These are phyloP conservation scores for Cerastis rubricosa DNA, from an alignment of 2,888 invertebrate species.

Conservation along the genomic window DNA sequence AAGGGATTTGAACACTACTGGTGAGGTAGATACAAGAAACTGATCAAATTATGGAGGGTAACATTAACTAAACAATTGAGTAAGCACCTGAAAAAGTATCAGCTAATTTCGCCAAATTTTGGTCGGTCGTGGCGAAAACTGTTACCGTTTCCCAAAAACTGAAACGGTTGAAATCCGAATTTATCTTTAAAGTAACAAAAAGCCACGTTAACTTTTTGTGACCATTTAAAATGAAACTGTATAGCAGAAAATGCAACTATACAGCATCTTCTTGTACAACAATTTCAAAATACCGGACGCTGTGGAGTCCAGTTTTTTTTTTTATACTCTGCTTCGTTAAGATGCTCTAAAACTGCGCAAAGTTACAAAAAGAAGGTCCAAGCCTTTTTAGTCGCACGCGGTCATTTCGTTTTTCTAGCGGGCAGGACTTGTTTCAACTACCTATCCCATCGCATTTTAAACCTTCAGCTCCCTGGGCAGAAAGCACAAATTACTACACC, in stretches of 20 bases:
- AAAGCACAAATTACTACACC: slow-evolving; percentile 25
- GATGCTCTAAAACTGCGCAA: slow-evolving; percentile 70
- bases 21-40: too few relatives aligned
- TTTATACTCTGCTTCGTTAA: slow-evolving; percentile 70
- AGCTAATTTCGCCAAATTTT: background rate
- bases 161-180: slow-evolving; percentile 4
- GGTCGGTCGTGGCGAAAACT: background rate
- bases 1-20: background rate
- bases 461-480: slow-evolving; percentile 10
- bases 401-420: slow-evolving; percentile 60
- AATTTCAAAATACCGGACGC: slow-evolving; percentile 48
- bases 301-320: slow-evolving; percentile 45
- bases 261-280: slow-evolving; percentile 42
- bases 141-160: background rate
- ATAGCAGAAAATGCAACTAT: slow-evolving; percentile 43
- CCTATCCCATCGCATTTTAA: slow-evolving; percentile 47
- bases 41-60: background rate
- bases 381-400: slow-evolving; percentile 59
- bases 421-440: slow-evolving; percentile 52
- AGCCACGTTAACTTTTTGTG: slow-evolving; percentile 18
- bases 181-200: slow-evolving; percentile 19
- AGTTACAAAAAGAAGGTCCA: slow-evolving; percentile 60
- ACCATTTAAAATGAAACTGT: slow-evolving; percentile 49
- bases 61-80: too few relatives aligned
- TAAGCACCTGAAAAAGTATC: background rate